Conservation (phyloP, 2,888 invertebrate genomes). For the Hoplodrina ambigua region DNA sequence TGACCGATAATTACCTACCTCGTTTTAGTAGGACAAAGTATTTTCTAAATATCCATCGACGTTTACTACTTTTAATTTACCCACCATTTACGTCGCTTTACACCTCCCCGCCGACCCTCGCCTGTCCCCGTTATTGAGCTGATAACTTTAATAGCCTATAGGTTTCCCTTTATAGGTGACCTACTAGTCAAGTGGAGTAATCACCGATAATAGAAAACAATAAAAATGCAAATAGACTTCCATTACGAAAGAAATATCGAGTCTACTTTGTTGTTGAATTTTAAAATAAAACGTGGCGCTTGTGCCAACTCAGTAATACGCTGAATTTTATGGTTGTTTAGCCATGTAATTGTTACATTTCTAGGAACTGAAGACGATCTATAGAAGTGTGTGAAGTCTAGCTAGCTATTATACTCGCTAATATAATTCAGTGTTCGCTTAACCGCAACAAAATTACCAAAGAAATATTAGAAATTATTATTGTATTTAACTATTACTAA, state of each 20-base stretch:
- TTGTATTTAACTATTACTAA: slow-evolving; percentile 11
- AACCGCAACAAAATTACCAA: slow-evolving; percentile 15
- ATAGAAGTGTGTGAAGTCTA: slow-evolving; percentile 41
- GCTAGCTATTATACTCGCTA: slow-evolving; percentile 21
- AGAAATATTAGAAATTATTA: slow-evolving; percentile 8
- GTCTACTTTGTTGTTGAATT: slow-evolving; percentile 32
- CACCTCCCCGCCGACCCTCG: not conserved
- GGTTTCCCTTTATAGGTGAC: slow-evolving; percentile 29
- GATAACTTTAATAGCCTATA: slow-evolving; percentile 19
- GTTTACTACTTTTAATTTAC: slow-evolving; percentile 13
- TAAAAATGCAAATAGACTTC: slow-evolving; percentile 43
- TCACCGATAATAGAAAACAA: slow-evolving; percentile 28
- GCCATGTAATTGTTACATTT: slow-evolving; percentile 66
- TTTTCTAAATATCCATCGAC: slow-evolving; percentile 8
- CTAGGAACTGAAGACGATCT: slow-evolving; percentile 62
- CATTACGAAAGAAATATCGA: slow-evolving; percentile 39
- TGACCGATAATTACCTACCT: slow-evolving; percentile 26
- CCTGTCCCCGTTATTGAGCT: not conserved
- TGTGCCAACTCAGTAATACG: slow-evolving; percentile 61
- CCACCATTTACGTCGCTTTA: not conserved
- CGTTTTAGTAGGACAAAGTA: slow-evolving; percentile 10
- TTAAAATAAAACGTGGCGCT: slow-evolving; percentile 59
- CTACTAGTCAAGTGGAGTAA: slow-evolving; percentile 15
- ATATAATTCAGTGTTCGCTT: slow-evolving; percentile 41
- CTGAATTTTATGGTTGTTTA: slow-evolving; percentile 68